phyloP scores from a whole-genome alignment of 1,140 invertebrate species.

The Drosophila mojavensis region DNA sequence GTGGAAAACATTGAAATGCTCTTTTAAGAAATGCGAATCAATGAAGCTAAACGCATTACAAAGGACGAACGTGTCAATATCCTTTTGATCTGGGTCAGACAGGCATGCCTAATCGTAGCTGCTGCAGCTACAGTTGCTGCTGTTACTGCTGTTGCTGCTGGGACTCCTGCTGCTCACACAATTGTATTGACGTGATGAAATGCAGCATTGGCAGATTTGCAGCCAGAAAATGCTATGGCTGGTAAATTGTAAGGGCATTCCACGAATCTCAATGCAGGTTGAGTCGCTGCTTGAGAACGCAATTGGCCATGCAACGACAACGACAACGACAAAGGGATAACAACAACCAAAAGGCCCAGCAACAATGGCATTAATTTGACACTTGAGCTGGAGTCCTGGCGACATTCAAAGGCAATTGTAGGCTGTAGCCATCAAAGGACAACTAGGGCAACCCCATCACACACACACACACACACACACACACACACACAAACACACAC shows the following conservation, averaged over 20 bases:
- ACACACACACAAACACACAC: not conserved
- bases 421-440: conserved; percentile 42
- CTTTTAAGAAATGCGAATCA: not conserved
- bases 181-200: conserved; percentile 29
- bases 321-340: conserved; percentile 34
- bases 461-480: not conserved
- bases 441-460: not conserved
- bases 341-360: conserved; percentile 1
- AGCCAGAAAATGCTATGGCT: conserved; percentile 12
- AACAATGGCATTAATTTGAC: conserved; percentile 58
- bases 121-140: not conserved
- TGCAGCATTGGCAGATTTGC: conserved; percentile 17
- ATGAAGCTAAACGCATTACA: conserved; percentile 5
- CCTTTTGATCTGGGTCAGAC: not conserved
- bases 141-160: not conserved
- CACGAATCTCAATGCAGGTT: conserved; percentile 38
- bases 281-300: conserved; percentile 61
- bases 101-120: conserved; percentile 5
- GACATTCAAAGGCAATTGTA: conserved; percentile 55
- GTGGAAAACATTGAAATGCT: not conserved
- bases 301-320: conserved; percentile 71
- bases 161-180: not conserved
- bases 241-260: conserved; percentile 19
- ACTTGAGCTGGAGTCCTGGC: conserved; percentile 61
- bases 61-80: conserved; percentile 1